Conservation (phyloP, 2,888 invertebrate genomes). For the Hirtodrosophila alboralis region DNA sequence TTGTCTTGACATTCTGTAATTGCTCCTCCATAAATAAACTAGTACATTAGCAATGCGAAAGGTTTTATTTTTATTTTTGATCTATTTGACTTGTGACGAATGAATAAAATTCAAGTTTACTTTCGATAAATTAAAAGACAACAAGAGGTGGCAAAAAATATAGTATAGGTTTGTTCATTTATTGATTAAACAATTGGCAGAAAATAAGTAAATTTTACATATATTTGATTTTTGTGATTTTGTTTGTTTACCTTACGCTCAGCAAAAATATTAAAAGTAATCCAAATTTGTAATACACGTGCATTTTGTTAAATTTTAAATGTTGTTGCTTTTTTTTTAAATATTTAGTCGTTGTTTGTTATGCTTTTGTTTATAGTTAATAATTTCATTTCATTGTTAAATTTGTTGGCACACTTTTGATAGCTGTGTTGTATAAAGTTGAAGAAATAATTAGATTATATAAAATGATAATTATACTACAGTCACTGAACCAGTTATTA, state of each 20-base stretch:
- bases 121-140: constrained; percentile 6
- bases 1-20: constrained; percentile 32
- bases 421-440: constrained; percentile 50
- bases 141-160: background rate
- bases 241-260: constrained; percentile 80
- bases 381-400: constrained; percentile 40
- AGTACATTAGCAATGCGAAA: constrained; percentile 21
- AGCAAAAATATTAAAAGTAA: constrained; percentile 82
- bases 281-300: constrained; percentile 83
- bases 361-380: constrained; percentile 12
- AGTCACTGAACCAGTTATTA: background rate
- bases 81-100: constrained; percentile 24
- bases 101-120: too few relatives aligned
- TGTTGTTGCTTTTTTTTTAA: constrained; percentile 17
- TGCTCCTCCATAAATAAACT: constrained; percentile 35
- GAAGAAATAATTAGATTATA: constrained; percentile 40
- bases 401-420: constrained; percentile 32
- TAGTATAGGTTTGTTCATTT: background rate
- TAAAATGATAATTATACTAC: constrained; percentile 23
- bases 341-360: constrained; percentile 19
- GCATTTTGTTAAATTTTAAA: constrained; percentile 66
- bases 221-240: too few relatives aligned
- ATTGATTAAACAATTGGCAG: constrained; percentile 17
- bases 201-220: constrained; percentile 3
- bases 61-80: constrained; percentile 6